These are phyloP conservation scores for Cephalotes varians DNA, from an alignment of 2,888 invertebrate genomes.

Conservation along the genomic window DNA sequence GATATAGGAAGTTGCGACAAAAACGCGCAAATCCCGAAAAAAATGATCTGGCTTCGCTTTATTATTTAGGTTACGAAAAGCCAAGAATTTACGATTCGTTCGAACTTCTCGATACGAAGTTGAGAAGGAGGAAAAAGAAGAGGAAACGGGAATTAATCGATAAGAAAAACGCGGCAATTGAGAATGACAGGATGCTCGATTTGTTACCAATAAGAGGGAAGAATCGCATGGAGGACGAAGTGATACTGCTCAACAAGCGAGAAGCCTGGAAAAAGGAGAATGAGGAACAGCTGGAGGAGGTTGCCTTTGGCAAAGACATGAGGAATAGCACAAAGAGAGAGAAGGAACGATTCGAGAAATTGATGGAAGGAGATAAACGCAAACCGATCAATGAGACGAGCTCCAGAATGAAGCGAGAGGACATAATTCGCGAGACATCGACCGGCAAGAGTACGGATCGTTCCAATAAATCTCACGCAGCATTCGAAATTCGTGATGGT, in stretches of 20 bases:
- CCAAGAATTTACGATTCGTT: conserved; percentile 70
- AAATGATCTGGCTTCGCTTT: conserved; percentile 57
- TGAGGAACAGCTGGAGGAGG: conserved; percentile 76
- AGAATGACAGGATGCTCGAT: conserved; percentile 27
- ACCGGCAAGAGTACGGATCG: neutral
- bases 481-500: neutral
- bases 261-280: conserved; percentile 77
- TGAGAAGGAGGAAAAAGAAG: neutral
- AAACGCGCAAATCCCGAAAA: conserved; percentile 72
- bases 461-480: neutral
- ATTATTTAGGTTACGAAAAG: conserved; percentile 72
- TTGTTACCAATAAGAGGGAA: conserved; percentile 68
- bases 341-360: conserved; percentile 63
- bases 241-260: conserved; percentile 75
- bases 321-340: conserved; percentile 59
- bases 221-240: conserved; percentile 73
- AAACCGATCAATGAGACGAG: conserved; percentile 11
- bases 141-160: neutral
- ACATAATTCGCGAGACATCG: neutral
- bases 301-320: conserved; percentile 77
- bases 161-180: neutral
- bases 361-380: conserved; percentile 66
- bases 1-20: conserved; percentile 66
- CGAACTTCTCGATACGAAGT: conserved; percentile 36
- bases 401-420: conserved; percentile 38